Evolutionary conservation across 2,113 vertebrate genomes (phyloP), one percentile per base, ranked within the genome.

Genomic region (Hypocryptadius cinnamomeus): DNA sequence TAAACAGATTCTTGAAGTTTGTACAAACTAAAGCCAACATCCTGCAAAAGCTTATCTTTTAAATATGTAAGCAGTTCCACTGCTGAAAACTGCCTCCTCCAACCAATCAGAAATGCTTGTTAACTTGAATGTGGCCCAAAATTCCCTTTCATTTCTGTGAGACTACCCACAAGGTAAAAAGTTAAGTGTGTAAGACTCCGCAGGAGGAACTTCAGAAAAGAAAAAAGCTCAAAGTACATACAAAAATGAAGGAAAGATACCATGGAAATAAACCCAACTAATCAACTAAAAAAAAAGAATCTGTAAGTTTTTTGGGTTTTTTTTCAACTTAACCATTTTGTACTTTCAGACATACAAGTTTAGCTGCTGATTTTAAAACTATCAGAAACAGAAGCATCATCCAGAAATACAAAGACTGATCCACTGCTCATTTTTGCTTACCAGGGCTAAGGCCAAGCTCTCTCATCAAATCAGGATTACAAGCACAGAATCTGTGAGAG

Each of bases 361-460:
- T n/a, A 87, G 28, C 21, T 28, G 48, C 42, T 3, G 4, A 64
- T 53, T 76, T 95, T 64, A 84, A 54, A 92, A 14, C n/a, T 60
- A 39, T 17, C 4, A 27, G 45, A 33, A 74, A 63, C 51, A 77
- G 42, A 11, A 79, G 12, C 53, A 81, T 33, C 31, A 51, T 22
- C 6, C 23, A 57, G 25, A 78, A 59, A 23, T 28, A 76, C 1
- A 87, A 60, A 73, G 59, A 79, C 27, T 17, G 65, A 86, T 57
- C 64, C 47, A 79, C 18, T 45, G 39, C 15, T 35, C 31, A 63
- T 56, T 77, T 74, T 30, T 92, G 92, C 98, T 98, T 97, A 99
- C 99, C 99, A 91, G 99, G 99, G 96, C 98, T 99, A 97, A 99
- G 98, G 96, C 99, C 99, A 96, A 99, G 98, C 11, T 99, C 99